These are phyloP conservation scores for Crotalus viridis DNA, from an alignment of 2,113 vertebrate genomes.

Conservation along the genomic window DNA sequence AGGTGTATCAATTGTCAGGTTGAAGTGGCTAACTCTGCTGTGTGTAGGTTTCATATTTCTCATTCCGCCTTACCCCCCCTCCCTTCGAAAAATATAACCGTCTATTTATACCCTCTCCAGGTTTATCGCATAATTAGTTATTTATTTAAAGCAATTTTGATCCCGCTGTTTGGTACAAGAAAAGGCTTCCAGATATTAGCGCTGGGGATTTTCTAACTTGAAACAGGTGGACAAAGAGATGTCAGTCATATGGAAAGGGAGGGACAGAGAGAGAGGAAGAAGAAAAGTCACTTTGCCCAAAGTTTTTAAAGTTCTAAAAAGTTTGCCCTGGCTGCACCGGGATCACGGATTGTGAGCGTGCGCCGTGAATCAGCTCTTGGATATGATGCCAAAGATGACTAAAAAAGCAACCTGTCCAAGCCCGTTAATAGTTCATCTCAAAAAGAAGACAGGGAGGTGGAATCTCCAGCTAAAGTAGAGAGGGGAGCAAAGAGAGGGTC, in stretches of 20 bases:
- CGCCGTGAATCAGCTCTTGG: not conserved
- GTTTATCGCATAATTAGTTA: conserved; percentile 8
- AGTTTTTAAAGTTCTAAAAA: not conserved
- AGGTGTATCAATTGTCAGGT: not conserved
- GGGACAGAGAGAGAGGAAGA: not conserved
- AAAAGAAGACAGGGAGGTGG: not conserved
- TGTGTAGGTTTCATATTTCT: not conserved
- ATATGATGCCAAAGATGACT: not conserved
- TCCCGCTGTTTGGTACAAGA: not conserved
- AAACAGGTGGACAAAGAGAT: not conserved
- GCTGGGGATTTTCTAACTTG: not conserved
- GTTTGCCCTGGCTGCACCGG: not conserved
- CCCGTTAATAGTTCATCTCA: not conserved
- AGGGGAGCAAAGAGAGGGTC: no score
- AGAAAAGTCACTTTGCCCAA: not conserved
- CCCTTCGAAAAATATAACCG: accelerated
- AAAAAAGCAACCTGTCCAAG: not conserved
- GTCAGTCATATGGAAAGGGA: not conserved
- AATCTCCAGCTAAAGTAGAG: no score
- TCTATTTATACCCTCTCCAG: not conserved
- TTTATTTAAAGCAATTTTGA: not conserved
- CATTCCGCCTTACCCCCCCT: not conserved
- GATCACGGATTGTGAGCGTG: not conserved
- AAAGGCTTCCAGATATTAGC: not conserved
- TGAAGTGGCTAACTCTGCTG: not conserved